phyloP scores from a whole-genome alignment of 2,888 invertebrate species.

The Agrenia bidenticulata region DNA sequence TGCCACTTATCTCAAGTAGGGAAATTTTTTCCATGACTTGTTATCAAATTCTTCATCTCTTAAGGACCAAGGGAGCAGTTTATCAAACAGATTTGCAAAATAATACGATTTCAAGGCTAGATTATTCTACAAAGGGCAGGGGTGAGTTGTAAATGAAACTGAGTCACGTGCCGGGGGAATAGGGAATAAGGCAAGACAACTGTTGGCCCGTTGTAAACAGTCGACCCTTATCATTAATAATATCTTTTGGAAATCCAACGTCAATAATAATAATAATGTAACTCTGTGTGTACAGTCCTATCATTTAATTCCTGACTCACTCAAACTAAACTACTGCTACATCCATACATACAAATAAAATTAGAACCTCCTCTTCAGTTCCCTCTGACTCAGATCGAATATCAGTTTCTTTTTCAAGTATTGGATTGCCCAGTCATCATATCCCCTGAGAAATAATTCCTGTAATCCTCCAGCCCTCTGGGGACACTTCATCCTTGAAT shows the following conservation, averaged over 20 bases:
- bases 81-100: slow-evolving; percentile 6
- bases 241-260: too few relatives aligned
- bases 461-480: background rate
- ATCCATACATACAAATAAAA: too few relatives aligned
- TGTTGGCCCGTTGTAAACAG: background rate
- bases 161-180: slow-evolving; percentile 9
- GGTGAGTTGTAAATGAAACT: slow-evolving; percentile 8
- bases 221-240: too few relatives aligned
- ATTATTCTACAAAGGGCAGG: background rate
- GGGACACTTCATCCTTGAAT: background rate
- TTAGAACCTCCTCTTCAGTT: too few relatives aligned
- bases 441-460: slow-evolving; percentile 7
- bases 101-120: slow-evolving; percentile 1
- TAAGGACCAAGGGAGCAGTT: slow-evolving; percentile 2
- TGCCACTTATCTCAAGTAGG: too few relatives aligned
- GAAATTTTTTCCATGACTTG: too few relatives aligned
- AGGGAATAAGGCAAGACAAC: background rate
- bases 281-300: too few relatives aligned
- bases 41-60: too few relatives aligned
- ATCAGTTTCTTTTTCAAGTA: background rate
- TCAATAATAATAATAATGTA: too few relatives aligned
- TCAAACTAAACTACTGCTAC: too few relatives aligned
- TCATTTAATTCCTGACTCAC: too few relatives aligned
- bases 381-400: background rate
- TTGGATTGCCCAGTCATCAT: background rate